Base-by-base conservation (phyloP, 2,797 vertebrate genomes). In the Leptatherina wallacei region DNA sequence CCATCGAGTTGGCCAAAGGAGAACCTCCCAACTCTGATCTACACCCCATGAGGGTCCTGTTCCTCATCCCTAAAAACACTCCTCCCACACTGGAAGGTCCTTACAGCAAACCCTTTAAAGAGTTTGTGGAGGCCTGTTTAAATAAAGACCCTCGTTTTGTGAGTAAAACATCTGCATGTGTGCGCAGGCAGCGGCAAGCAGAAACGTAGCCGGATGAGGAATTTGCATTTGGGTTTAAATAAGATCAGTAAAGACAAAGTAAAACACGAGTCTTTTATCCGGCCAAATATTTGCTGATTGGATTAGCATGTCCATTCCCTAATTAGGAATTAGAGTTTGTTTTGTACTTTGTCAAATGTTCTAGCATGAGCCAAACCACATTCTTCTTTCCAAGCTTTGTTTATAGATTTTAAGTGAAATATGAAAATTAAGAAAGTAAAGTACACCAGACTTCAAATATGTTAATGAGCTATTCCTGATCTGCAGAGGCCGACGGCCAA, bases 101-200 rank as follows among this genome's bases (percentile, higher is more conserved):
- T 66, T 97, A 99, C 94, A 98, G 97, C 94, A 99, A 98, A 84
- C 96, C 97, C 59, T 99, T 99, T 89, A 99, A 98, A 91, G 98
- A 99, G 87, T 99, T 99, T 84, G 97, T 99, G 89, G 98, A 99
- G 86, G 97, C 97, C 68, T 99, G 98, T 88, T 95, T 99, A 88
- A 99, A 99, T 87, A 99, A 99, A 93, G 98, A 99, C 85, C 98
- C 98, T 16, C 89, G 97, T 85, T 98, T 98, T 88, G 98, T 99
- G 92, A 98, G 98, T 94, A 78, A 35, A 44, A 30, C 11, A 42
- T 55, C 58, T 51, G 29, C 65, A 59, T 33, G 22, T 22, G 58
- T 67, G 0, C 62, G n/a, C 1, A 58, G 35, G 27, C 27, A 35
- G 16, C 24, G 12, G n/a, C 35, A 32, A 49, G n/a, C 22, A 16